These are phyloP conservation scores for Bostrychus sinensis DNA, from an alignment of 2,113 vertebrate species.

Conservation along the genomic window DNA sequence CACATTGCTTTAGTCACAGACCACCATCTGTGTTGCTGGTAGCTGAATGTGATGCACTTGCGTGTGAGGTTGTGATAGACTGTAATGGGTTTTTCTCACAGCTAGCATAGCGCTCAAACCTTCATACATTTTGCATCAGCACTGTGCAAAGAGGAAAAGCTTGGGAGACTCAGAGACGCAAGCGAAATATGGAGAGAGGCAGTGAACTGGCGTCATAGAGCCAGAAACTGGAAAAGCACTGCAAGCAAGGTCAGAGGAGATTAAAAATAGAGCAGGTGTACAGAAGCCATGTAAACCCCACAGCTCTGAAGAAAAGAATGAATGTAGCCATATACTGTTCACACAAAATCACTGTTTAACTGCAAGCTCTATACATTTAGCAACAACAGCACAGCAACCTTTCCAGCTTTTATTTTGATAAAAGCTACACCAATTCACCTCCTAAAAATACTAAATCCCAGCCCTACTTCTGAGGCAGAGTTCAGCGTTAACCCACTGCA, in stretches of 20 bases:
- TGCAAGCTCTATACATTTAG: too few species aligned
- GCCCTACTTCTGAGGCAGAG: too few species aligned
- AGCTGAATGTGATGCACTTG: constrained; percentile 30
- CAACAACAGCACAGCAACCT: too few species aligned
- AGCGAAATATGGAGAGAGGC: constrained; percentile 9
- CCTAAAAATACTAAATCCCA: too few species aligned
- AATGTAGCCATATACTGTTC: constrained; percentile 13
- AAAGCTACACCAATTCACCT: too few species aligned
- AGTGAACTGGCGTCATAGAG: constrained; percentile 18
- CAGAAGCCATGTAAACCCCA: constrained; percentile 12
- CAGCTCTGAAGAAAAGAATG: constrained; percentile 15
- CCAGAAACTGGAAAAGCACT: constrained; percentile 21
- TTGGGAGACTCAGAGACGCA: neutral
- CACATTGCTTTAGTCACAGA: constrained; percentile 6
- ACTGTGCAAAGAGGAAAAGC: neutral
- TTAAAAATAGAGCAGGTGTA: constrained; percentile 42
- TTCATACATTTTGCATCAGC: constrained; percentile 60
- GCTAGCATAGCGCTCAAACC: constrained; percentile 19
- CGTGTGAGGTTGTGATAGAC: constrained; percentile 32
- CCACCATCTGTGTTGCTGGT: constrained; percentile 32
- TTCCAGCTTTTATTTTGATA: too few species aligned
- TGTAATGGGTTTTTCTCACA: constrained; percentile 7
- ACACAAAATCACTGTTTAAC: constrained; percentile 7
- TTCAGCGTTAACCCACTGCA: too few species aligned
- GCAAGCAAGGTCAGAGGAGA: constrained; percentile 41